phyloP scores from a whole-genome alignment of 2,113 vertebrate species.

The Neotoma lepida region DNA sequence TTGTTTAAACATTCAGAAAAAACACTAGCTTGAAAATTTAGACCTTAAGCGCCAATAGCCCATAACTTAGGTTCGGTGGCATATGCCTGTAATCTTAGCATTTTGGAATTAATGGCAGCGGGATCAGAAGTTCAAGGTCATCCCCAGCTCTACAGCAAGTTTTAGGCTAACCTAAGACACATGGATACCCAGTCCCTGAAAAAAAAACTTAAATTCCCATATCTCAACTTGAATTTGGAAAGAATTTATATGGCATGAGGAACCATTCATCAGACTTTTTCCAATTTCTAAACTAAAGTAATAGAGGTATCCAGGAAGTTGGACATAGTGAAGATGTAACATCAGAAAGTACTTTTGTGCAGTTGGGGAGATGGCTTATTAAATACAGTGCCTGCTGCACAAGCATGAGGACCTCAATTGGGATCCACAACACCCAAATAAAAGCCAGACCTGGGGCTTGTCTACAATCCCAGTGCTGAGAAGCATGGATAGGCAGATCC shows the following conservation, averaged over 20 bases:
- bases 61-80: background rate
- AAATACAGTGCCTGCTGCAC: too few species aligned
- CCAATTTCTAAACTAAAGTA: conserved; percentile 32
- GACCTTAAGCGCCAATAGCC: background rate
- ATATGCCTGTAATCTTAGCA: background rate
- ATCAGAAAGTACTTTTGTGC: conserved; percentile 15
- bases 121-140: background rate
- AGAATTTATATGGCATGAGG: conserved; percentile 26
- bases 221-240: conserved; percentile 35
- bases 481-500: background rate
- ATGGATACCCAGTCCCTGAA: background rate
- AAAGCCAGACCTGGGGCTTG: background rate
- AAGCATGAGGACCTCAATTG: background rate
- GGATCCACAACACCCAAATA: background rate
- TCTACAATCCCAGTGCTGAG: background rate
- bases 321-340: background rate
- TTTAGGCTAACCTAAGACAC: background rate
- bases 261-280: conserved; percentile 27
- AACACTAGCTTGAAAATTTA: background rate
- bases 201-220: background rate
- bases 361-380: background rate
- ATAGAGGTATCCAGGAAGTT: background rate
- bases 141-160: background rate
- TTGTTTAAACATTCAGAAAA: background rate
- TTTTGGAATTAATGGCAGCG: background rate